A percentile compares a stretch with the other conserved stretches of the same genome.
phyloP scores from a whole-genome alignment of 64 coral and sea anemone genomes.

The Actinia tenebrosa region DNA sequence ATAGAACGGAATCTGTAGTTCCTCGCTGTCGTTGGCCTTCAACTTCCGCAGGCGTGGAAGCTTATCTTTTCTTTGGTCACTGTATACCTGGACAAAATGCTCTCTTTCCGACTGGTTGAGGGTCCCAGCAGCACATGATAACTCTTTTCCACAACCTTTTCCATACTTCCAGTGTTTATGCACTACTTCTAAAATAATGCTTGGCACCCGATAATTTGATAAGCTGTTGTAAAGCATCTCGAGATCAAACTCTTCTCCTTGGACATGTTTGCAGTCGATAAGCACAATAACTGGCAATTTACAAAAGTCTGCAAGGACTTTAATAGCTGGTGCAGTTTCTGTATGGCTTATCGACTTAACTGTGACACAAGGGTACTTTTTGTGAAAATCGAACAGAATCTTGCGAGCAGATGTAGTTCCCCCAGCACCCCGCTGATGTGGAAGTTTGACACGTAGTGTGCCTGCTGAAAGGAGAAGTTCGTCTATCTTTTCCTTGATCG shows the following conservation, averaged over 20 bases:
- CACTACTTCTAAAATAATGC: conserved; percentile 41
- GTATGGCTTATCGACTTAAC: conserved; percentile 31
- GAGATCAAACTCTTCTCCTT: conserved; percentile 46
- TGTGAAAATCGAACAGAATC: conserved; percentile 50
- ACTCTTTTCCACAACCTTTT: background rate
- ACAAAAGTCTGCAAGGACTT: conserved; percentile 45
- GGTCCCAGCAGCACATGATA: background rate
- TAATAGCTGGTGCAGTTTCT: conserved; percentile 47
- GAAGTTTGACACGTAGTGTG: conserved; percentile 16
- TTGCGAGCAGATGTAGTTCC: conserved; percentile 53
- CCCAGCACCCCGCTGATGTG: conserved; percentile 60
- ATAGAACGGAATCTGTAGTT: conserved; percentile 66
- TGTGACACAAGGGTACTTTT: conserved; percentile 48
- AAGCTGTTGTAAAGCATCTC: conserved; percentile 38
- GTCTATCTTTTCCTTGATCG: conserved; percentile 1
- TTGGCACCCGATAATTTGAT: conserved; percentile 62
- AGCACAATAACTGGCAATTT: conserved; percentile 51
- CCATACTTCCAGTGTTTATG: background rate
- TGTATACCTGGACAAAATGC: conserved; percentile 42
- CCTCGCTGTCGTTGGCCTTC: background rate
- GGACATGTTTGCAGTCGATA: conserved; percentile 39
- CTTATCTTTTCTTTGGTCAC: conserved; percentile 33
- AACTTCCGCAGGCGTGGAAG: background rate
- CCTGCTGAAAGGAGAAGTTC: conserved; percentile 34
- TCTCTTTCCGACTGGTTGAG: background rate